Base-by-base conservation (phyloP, 2,888 invertebrate species). In the Pollenia angustigena region DNA sequence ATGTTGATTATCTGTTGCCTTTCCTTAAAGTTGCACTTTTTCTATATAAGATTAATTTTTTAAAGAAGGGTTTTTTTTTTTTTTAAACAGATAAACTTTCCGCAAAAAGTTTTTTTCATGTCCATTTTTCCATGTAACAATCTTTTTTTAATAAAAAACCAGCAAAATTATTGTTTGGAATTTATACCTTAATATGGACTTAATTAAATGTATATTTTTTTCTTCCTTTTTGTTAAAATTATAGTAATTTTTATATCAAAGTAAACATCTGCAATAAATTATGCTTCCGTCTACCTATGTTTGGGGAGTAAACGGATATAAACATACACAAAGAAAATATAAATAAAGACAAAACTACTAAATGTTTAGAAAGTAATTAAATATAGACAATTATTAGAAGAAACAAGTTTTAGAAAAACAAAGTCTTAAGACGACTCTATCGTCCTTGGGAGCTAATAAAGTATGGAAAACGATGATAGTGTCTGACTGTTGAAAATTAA, bases 101-200 rank as follows among this genome's bases (percentile, higher is more conserved):
- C 2, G 18, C 2, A 18, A 46, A 68, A 68, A 12, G 12, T 18
- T 18, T 18, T 1, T 18, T 18, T 18, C 18, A 18, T 18, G 18
- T 23, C 23, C 23, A 23, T 23, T 23, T 23, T 23, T 23, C 2
- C 23, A 23, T 23, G 3, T 23, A 2, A 23, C 23, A 23, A 23
- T 52, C 54, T 40, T 50, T 16, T 42, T n/a, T n/a, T 16, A 78
- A 23, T 48, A 42, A 68, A 79, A 80, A 46, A 69, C 11, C 40
- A 12, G n/a, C 11, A n/a, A 9, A 14, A 48, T 18, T 44, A 32
- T 54, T 50, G 58, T 80, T 81, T 72, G 50, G 72, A 85, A 74
- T 84, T 81, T 52, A 6, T 62, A 85, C 81, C 81, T 87, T 87
- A 87, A 87, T 78, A 84, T 87, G 72, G 84, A 81, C 81, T 84